phyloP scores from a whole-genome alignment of 2,113 vertebrate genomes.

The Cyanoliseus patagonus region DNA sequence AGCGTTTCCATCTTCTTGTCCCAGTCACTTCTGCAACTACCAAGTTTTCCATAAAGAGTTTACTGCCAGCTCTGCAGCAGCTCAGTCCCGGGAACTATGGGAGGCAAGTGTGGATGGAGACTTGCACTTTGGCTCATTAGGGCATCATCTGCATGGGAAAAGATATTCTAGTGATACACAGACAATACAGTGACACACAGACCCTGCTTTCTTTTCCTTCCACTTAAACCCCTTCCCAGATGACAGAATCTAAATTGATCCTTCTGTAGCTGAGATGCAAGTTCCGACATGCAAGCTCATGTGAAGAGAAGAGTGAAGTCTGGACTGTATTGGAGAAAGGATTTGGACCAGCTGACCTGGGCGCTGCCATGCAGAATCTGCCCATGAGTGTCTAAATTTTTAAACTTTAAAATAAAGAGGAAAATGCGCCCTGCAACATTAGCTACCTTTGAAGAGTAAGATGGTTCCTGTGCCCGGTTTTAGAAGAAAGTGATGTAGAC shows the following conservation, averaged over 20 bases:
- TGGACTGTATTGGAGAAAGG: accelerated
- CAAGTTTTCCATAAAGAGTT: not conserved
- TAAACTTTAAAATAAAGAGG: not conserved
- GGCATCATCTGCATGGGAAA: not conserved
- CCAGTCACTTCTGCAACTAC: not conserved
- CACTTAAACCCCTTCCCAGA: not conserved
- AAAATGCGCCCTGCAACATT: not conserved
- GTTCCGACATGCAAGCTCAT: not conserved
- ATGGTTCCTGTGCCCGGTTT: not conserved
- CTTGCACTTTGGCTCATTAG: not conserved
- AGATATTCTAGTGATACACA: not conserved
- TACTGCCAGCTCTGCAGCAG: not conserved
- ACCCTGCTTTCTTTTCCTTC: not conserved
- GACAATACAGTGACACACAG: not conserved
- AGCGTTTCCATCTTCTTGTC: not conserved
- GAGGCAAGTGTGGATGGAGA: not conserved
- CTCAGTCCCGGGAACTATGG: accelerated
- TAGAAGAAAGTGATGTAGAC: not conserved
- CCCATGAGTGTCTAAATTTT: not conserved
- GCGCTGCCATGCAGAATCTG: not conserved
- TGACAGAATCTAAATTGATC: not conserved
- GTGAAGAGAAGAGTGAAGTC: not conserved
- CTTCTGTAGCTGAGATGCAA: not conserved
- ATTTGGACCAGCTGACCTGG: not conserved
- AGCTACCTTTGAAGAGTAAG: not conserved